Evolutionary conservation across 2,888 invertebrate species (phyloP).

Genomic region (Lasioglossum calceatum): DNA sequence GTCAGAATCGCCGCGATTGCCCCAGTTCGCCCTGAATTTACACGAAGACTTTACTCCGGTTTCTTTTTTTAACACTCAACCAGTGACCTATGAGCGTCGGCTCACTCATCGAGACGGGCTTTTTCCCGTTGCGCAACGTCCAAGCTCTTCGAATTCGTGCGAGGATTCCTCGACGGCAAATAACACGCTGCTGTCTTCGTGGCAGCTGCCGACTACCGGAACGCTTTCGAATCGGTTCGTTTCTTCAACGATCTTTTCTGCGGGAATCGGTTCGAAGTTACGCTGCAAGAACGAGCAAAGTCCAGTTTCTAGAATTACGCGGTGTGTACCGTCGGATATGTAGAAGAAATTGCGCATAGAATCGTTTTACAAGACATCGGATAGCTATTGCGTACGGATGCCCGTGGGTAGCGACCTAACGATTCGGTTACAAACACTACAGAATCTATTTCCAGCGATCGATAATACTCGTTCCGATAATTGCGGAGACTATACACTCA

Average conservation of each 20-base stretch:
- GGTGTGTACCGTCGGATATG: not conserved
- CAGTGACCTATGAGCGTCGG: slow-evolving; percentile 32
- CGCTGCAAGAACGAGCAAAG: not conserved
- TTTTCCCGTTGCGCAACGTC: slow-evolving; percentile 51
- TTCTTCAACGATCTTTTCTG: not conserved
- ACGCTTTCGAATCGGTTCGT: not conserved
- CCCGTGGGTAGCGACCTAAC: not conserved
- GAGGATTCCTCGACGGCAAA: slow-evolving; percentile 51
- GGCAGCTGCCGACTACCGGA: slow-evolving; percentile 21
- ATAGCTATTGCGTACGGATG: slow-evolving; percentile 14
- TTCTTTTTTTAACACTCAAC: slow-evolving; percentile 57
- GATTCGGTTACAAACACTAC: not conserved
- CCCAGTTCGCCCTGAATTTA: slow-evolving; percentile 46
- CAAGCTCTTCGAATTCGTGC: slow-evolving; percentile 39
- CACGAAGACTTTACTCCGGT: slow-evolving; percentile 30
- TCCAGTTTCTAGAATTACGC: slow-evolving; percentile 21
- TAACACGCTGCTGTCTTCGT: slow-evolving; percentile 31
- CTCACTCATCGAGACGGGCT: slow-evolving; percentile 34
- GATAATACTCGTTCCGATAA: not conserved
- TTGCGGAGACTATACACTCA: not conserved
- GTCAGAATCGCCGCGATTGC: slow-evolving; percentile 34
- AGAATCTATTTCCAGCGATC: not conserved
- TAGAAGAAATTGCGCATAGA: slow-evolving; percentile 19
- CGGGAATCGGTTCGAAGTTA: not conserved
- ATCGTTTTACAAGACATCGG: slow-evolving; percentile 27